Percentiles rank a stretch among this genome's conserved stretches.
Conservation (phyloP, 2,888 invertebrate genomes). For the Hylaea fasciaria region DNA sequence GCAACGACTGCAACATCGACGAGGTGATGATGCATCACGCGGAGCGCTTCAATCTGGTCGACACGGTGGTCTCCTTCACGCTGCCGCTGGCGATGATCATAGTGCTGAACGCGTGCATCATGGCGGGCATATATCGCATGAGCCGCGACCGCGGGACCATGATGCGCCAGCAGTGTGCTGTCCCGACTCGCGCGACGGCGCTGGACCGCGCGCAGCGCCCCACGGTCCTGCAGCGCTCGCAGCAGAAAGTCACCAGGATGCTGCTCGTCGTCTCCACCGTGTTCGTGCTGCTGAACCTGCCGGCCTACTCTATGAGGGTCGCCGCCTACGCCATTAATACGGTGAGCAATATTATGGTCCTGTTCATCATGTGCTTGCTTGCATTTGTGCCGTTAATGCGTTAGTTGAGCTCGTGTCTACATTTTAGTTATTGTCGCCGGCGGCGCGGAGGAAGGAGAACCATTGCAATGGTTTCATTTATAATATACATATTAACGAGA, state of each 20-base stretch:
- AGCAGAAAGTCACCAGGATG: constrained; percentile 92
- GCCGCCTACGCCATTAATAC: constrained; percentile 84
- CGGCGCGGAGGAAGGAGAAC: no score
- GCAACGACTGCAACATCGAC: constrained; percentile 76
- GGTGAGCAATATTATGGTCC: constrained; percentile 62
- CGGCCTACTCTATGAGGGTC: constrained; percentile 89
- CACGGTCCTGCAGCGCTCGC: constrained; percentile 67
- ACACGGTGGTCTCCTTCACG: constrained; percentile 89
- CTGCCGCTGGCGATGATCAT: constrained; percentile 89
- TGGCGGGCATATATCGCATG: constrained; percentile 87
- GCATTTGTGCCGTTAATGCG: not conserved
- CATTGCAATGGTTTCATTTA: no score
- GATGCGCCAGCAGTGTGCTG: constrained; percentile 54
- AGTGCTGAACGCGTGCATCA: constrained; percentile 89
- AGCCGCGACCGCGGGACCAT: constrained; percentile 70
- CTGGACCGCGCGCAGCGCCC: constrained; percentile 23
- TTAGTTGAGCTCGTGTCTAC: no score
- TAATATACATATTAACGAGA: no score
- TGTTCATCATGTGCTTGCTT: not conserved
- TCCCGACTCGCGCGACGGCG: constrained; percentile 63
- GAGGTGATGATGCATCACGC: constrained; percentile 82
- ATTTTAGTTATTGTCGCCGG: no score
- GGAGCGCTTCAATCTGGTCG: constrained; percentile 87
- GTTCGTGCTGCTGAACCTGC: constrained; percentile 91
- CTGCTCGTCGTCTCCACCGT: constrained; percentile 92